A percentile compares a stretch with the other conserved stretches of the same genome.
phyloP scores from a whole-genome alignment of 2,797 vertebrate species.

The Hyperoplus immaculatus region DNA sequence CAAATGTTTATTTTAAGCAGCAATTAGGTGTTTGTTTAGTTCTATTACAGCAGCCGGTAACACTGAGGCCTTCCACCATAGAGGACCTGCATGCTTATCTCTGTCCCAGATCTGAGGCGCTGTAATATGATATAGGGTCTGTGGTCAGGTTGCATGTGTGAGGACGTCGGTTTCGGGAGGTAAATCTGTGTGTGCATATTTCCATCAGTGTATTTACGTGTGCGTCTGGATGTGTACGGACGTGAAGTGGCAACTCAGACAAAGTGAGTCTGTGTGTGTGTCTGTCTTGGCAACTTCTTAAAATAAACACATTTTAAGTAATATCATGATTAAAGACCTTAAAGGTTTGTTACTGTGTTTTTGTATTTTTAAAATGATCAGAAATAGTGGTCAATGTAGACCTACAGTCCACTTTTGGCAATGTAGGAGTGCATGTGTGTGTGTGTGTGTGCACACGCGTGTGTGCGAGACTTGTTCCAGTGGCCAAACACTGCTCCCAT shows the following conservation, averaged over 20 bases:
- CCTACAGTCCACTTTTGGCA: no score
- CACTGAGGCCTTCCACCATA: neutral
- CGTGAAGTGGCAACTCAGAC: constrained; percentile 44
- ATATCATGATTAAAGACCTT: no score
- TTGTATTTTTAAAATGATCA: no score
- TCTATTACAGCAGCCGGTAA: constrained; percentile 26
- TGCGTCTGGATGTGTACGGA: constrained; percentile 39
- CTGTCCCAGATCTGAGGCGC: constrained; percentile 32
- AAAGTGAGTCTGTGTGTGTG: constrained; percentile 31
- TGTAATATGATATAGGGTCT: constrained; percentile 62
- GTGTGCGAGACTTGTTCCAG: constrained; percentile 48
- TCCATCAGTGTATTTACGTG: constrained; percentile 53
- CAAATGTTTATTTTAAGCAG: constrained; percentile 55
- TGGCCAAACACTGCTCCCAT: constrained; percentile 71
- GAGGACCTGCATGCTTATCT: constrained; percentile 30
- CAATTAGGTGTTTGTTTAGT: constrained; percentile 58
- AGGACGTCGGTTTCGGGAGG: constrained; percentile 2
- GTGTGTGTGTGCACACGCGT: neutral
- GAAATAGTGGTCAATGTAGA: no score
- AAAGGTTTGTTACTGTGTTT: no score
- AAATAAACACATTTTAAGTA: no score
- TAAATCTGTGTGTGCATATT: constrained; percentile 41
- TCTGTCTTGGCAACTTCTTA: neutral
- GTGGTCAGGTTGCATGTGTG: constrained; percentile 46
- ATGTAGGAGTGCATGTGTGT: no score